These are phyloP conservation scores for Anas acuta DNA, from an alignment of 2,797 vertebrate genomes.

Conservation along the genomic window DNA sequence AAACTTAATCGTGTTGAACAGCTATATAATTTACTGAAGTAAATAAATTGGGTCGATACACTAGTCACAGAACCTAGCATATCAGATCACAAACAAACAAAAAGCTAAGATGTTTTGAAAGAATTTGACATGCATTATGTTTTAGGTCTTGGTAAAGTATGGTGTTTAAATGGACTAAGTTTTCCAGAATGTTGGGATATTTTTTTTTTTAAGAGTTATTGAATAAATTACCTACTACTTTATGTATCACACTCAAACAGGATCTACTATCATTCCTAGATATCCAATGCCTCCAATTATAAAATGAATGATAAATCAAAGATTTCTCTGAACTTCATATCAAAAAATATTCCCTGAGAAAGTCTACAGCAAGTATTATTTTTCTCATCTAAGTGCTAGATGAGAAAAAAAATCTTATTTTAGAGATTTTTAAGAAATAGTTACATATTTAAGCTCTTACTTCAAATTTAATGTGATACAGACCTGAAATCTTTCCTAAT, in stretches of 20 bases:
- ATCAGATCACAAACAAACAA: constrained; percentile 22
- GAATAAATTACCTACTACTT: background rate
- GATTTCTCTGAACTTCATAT: background rate
- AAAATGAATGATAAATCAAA: background rate
- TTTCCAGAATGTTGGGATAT: background rate
- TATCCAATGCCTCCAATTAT: background rate
- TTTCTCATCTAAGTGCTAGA: background rate
- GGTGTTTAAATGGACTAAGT: background rate
- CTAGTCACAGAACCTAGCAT: background rate
- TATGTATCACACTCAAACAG: background rate
- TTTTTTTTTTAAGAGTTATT: constrained; percentile 10
- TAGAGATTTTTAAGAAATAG: background rate
- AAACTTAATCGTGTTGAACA: constrained; percentile 41
- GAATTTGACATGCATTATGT: background rate
- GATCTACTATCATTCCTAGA: background rate
- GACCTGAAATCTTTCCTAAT: background rate
- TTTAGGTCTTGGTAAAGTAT: background rate
- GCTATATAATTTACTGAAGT: background rate
- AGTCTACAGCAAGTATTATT: background rate
- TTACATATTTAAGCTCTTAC: background rate
- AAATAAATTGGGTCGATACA: constrained; percentile 24
- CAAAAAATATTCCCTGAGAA: background rate
- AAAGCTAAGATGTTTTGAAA: background rate
- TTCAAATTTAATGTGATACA: background rate
- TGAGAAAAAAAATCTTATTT: background rate